A percentile compares a stretch with the other conserved stretches of the same genome.
These are phyloP conservation scores for Hoplostethus mediterraneus DNA, from an alignment of 2,797 vertebrate species.

Conservation along the genomic window DNA sequence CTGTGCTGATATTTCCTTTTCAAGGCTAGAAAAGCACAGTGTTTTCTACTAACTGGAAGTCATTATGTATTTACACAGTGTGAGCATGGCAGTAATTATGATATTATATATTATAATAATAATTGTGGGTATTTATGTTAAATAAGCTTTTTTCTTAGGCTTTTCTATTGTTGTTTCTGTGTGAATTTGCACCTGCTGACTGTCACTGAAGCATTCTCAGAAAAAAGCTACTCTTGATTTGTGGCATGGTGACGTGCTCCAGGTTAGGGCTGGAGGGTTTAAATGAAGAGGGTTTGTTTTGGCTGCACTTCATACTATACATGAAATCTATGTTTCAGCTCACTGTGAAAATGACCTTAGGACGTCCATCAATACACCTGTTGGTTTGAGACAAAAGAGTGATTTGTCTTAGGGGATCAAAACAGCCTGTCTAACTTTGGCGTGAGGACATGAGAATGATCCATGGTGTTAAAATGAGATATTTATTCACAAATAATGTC, in stretches of 20 bases:
- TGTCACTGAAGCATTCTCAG: not conserved
- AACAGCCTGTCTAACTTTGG: constrained; percentile 55
- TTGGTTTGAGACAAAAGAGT: constrained; percentile 18
- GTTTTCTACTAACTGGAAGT: constrained; percentile 52
- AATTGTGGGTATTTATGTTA: constrained; percentile 38
- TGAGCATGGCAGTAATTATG: too few species aligned
- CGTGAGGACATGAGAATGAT: constrained; percentile 53
- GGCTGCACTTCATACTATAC: constrained; percentile 14
- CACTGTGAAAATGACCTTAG: constrained; percentile 33
- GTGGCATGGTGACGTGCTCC: constrained; percentile 2
- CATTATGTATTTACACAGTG: constrained; percentile 45
- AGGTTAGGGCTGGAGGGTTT: constrained; percentile 1
- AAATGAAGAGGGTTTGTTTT: constrained; percentile 14
- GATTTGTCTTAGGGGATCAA: constrained; percentile 53
- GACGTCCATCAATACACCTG: constrained; percentile 27
- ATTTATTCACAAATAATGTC: constrained; percentile 63
- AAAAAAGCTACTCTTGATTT: constrained; percentile 20
- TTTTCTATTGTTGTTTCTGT: not conserved
- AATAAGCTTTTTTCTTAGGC: constrained; percentile 34
- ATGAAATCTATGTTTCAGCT: constrained; percentile 36
- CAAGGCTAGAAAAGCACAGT: constrained; percentile 59
- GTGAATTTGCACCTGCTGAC: constrained; percentile 58
- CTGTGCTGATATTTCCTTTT: constrained; percentile 45
- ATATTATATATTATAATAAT: not conserved
- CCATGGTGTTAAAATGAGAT: constrained; percentile 67